Conservation (phyloP, 2,888 invertebrate species). For the Iselma pallidipennis region DNA sequence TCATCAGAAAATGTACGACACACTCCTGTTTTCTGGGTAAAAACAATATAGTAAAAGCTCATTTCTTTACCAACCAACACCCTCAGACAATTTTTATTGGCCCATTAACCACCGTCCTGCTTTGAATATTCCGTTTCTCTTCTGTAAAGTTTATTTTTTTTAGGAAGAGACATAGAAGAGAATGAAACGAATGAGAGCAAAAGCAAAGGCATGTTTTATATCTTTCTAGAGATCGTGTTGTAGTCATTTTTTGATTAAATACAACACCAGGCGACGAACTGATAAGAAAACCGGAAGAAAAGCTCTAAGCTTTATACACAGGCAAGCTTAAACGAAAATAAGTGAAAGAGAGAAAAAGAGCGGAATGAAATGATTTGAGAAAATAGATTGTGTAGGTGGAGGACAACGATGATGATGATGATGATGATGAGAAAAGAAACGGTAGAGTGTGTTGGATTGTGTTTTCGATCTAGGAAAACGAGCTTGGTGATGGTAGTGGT, state of each 20-base stretch:
- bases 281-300: conserved; percentile 30
- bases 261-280: conserved; percentile 20
- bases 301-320: conserved; percentile 24
- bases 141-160: background rate
- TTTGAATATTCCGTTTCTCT: conserved; percentile 3
- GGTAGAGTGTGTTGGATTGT: background rate
- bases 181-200: conserved; percentile 3
- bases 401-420: background rate
- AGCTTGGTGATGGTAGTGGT: background rate
- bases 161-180: background rate
- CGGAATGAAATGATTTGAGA: too few relatives aligned
- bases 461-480: background rate
- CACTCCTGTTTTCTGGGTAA: background rate
- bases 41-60: background rate
- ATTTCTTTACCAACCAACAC: background rate
- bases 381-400: too few relatives aligned
- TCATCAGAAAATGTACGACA: background rate
- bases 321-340: conserved; percentile 7
- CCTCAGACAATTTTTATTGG: conserved; percentile 13
- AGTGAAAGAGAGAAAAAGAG: background rate
- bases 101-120: conserved; percentile 9
- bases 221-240: conserved; percentile 17
- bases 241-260: conserved; percentile 34
- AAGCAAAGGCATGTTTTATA: conserved; percentile 20
- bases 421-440: background rate